Evolutionary conservation across 2,888 invertebrate genomes (phyloP), one percentile per base, ranked within the genome.

Genomic region (Drepana falcataria): DNA sequence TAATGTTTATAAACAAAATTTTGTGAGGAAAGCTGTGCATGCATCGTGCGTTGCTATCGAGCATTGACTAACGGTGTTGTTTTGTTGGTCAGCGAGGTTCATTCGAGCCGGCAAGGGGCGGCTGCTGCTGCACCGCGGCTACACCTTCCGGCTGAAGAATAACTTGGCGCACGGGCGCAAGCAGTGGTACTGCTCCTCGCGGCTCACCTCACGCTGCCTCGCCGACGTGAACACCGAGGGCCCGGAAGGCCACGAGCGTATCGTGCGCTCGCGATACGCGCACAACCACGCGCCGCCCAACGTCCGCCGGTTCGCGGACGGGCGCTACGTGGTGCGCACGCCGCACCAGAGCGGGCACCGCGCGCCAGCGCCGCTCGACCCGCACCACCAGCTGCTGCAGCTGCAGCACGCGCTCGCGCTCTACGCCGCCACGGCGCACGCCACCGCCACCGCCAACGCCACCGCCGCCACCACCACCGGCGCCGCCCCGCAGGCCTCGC

Each of bases 261-360:
- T 91, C 60, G 90, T 90, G 56, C 89, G 90, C 56, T 89, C 87
- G 4, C 88, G 91, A 37, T 90, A 88, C 65, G 81, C 89, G 53
- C 91, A 91, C 71, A 91, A 90, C 67, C 91, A 91, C 71, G 89
- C 90, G 55, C 90, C 90, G 60, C 91, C 91, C 35, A 90, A 90
- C 69, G 90, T 90, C 62, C 86, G 90, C 51, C 89, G 90, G 53
- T 90, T 90, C 67, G 90, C 91, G 21, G 91, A 91, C 68, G 91
- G 91, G 0, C 84, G 90, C 48, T 90, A 90, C 64, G 90, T 91
- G 62, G 90, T 91, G 58, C 89, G 90, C 69, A 91, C 90, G 55
- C 90, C 90, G 64, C 90, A 91, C 68, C 90, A 91, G 77, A 87
- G 87, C 69, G 90, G 90, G 2, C 90, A 91, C 66, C 89, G 91